Evolutionary conservation across 53 echinoderm and acorn worm species (phyloP).

Genomic region (Pentamera pediparva): DNA sequence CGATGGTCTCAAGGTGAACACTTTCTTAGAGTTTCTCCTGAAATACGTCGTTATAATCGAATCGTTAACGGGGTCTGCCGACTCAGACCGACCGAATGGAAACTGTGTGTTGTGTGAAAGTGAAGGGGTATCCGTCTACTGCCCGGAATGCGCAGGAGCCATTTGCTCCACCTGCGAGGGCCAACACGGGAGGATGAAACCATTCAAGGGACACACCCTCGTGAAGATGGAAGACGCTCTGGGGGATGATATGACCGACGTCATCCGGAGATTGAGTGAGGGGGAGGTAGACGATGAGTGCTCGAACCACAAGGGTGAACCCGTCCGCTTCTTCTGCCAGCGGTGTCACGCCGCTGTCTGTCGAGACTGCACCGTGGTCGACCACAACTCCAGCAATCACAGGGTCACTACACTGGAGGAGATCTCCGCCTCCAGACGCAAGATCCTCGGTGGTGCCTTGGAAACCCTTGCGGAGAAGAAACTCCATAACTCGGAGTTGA

Average conservation of each 20-base stretch:
- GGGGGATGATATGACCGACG: not conserved
- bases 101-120: constrained; percentile 25
- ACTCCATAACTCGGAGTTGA: not conserved
- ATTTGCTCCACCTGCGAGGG: constrained; percentile 7
- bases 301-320: not conserved
- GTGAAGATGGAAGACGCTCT: not conserved
- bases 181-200: constrained; percentile 23
- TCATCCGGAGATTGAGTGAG: not conserved
- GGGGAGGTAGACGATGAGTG: constrained; percentile 15
- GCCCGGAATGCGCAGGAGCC: constrained; percentile 2
- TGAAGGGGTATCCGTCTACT: not conserved
- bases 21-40: constrained; percentile 1
- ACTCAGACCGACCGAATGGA: not conserved
- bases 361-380: constrained; percentile 22
- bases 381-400: constrained; percentile 14
- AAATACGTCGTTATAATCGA: not conserved
- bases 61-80: not conserved
- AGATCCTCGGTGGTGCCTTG: not conserved
- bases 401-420: constrained; percentile 15
- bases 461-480: not conserved
- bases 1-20: not conserved
- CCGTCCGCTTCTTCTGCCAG: constrained; percentile 14
- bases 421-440: not conserved
- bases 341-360: constrained; percentile 5
- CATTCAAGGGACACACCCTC: constrained; percentile 19